phyloP scores from a whole-genome alignment of 2,888 invertebrate genomes.

The Pharmacophagus antenor region DNA sequence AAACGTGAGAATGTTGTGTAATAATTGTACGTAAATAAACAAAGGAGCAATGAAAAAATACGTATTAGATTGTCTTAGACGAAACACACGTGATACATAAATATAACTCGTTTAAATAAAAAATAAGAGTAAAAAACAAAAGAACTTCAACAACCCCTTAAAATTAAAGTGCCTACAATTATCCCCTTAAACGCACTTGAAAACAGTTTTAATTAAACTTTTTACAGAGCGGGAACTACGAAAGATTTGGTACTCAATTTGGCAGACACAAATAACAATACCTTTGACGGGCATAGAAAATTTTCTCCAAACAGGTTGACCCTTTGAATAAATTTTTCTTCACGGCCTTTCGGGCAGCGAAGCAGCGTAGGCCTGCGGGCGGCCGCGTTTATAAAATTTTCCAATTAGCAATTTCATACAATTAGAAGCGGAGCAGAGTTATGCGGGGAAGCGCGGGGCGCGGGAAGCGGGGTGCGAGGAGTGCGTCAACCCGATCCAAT shows the following conservation, averaged over 20 bases:
- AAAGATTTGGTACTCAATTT: constrained; percentile 35
- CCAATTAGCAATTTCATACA: constrained; percentile 81
- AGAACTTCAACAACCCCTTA: background rate
- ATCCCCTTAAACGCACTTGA: constrained; percentile 1
- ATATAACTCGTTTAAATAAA: too few relatives aligned
- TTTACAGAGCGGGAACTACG: constrained; percentile 17
- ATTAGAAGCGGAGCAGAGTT: constrained; percentile 68
- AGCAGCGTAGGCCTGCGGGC: constrained; percentile 64
- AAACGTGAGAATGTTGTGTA: background rate
- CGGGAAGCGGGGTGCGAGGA: constrained; percentile 48
- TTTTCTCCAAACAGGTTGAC: constrained; percentile 43
- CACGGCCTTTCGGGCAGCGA: constrained; percentile 48
- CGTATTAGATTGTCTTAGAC: too few relatives aligned
- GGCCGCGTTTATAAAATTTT: constrained; percentile 80
- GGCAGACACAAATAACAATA: constrained; percentile 32
- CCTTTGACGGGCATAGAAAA: constrained; percentile 35
- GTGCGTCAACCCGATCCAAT: constrained; percentile 80
- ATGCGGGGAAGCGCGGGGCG: constrained; percentile 37
- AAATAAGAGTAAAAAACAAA: background rate
- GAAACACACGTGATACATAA: too few relatives aligned
- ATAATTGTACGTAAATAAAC: background rate
- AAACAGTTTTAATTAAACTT: constrained; percentile 23
- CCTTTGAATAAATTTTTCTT: constrained; percentile 53
- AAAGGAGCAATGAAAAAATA: too few relatives aligned
- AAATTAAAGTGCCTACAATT: constrained; percentile 10